Evolutionary conservation across 2,113 vertebrate genomes (phyloP), one percentile per base, ranked within the genome.

Genomic region (Melanerpes formicivorus): DNA sequence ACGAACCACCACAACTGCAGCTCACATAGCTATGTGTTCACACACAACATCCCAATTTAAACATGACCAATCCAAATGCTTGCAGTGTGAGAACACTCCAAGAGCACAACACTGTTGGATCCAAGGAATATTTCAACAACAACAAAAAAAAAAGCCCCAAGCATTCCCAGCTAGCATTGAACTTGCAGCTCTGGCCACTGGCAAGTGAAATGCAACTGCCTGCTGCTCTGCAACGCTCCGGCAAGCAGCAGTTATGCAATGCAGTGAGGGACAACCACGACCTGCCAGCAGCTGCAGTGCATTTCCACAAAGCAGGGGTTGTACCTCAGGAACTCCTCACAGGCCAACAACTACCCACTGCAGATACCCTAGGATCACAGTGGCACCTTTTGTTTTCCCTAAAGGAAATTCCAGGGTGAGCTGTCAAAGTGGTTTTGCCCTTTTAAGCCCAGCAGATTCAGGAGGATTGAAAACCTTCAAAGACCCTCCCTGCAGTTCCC

Each of bases 301-400:
- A 16, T 23, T 69, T 46, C 86, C 90, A 59, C 79, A 95, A 77
- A 56, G 42, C 54, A 75, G 69, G 3, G 40, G 10, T 37, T 18
- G 56, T 48, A 6, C 25, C 52, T 19, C 69, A 50, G 8, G 7
- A 44, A 58, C 52, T 71, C 70, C 4, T n/a, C 64, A 74, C 60
- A 70, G 18, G 37, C 48, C 5, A 3, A 9, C 50, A 32, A 19
- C 11, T n/a, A 60, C 34, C 71, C 26, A 0, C 3, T 3, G 22
- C 52, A 79, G 74, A 42, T 59, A 27, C 14, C 1, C 42, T 6
- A 27, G 22, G 25, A 52, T 52, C 22, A 52, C 11, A 23, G 50
- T 66, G 74, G 55, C 90, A 87, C 88, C 76, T 97, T 85, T 92
- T 88, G 67, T 92, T 85, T 85, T 34, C 78, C 64, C 40, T 27